Evolutionary conservation across 23 tunicate species (phyloP), one percentile per base, ranked within the genome.

Genomic region (Ascidia mentula): DNA sequence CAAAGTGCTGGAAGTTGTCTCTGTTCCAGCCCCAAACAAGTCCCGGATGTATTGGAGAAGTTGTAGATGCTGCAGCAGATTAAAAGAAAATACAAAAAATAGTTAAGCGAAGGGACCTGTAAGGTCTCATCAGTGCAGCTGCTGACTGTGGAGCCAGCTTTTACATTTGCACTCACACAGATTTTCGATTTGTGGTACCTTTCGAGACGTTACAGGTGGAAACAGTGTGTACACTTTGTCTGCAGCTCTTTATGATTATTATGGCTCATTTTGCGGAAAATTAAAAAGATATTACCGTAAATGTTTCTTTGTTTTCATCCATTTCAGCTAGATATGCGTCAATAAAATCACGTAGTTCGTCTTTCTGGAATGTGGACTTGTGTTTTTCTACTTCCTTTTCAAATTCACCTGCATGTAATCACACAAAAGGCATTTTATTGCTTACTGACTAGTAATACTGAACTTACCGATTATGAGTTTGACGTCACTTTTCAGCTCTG

Each of bases 1-100:
- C 34, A 90, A 24, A 30, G 96, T 85, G 34, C 87, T 85, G 18
- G 90, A 35, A 17, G 88, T 84, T 18, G 88, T 84, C 65, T 71
- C 78, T 17, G 88, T 77, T 70, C 88, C 88, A 30, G 84, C 96
- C 18, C 34, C 40, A 38, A 88, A 88, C 22, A 88, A 32, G 40
- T 88, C 92, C n/a, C 75, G 75, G 53, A 42, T 42, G 53, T 42
- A 42, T 12, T 42, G 53, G 53, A 42, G 53, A 42, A 42, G 53
- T 15, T 42, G 53, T 15, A 42, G 53, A 15, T 12, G 12, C 53
- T 42, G 15, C 15, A 9, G 53, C 53, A 42, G 12, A 15, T 42
- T n/a, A n/a, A n/a, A n/a, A 42, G 53, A 42, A 42, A 42, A 42
- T 42, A 42, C 15, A 42, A 42, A 9, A 42, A n/a, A n/a, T n/a